phyloP scores from a whole-genome alignment of 2,888 invertebrate species.

The Ormia ochracea region DNA sequence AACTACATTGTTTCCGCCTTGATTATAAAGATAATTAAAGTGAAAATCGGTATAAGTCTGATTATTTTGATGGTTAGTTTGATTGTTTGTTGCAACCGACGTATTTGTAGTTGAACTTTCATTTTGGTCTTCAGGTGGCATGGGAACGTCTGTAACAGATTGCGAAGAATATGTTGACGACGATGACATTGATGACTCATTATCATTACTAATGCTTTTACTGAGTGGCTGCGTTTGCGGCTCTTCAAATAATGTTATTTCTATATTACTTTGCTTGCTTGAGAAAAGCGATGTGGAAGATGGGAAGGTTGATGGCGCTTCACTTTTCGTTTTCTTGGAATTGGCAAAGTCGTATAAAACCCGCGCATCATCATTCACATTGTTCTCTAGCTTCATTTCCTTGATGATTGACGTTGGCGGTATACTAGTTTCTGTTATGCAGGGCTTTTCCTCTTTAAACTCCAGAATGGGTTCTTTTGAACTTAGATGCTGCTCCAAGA shows the following conservation, averaged over 20 bases:
- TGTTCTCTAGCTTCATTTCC: conserved; percentile 57
- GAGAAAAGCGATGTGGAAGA: conserved; percentile 72
- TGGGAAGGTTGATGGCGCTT: conserved; percentile 64
- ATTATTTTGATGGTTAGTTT: conserved; percentile 53
- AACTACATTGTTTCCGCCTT: conserved; percentile 38
- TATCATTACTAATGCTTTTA: conserved; percentile 68
- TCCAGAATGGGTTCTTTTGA: conserved; percentile 54
- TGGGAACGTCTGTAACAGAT: conserved; percentile 64
- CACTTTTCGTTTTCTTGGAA: conserved; percentile 66
- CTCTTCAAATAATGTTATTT: conserved; percentile 59
- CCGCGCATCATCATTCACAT: conserved; percentile 71
- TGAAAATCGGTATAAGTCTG: conserved; percentile 68
- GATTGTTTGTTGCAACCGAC: conserved; percentile 14
- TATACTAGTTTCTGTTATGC: conserved; percentile 43
- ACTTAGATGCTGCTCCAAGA: conserved; percentile 71
- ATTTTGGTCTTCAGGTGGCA: conserved; percentile 41
- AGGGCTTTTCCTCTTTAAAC: conserved; percentile 58
- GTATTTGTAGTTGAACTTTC: conserved; percentile 30
- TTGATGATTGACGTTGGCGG: conserved; percentile 32
- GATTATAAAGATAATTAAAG: conserved; percentile 69
- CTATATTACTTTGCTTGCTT: conserved; percentile 31
- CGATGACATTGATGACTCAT: conserved; percentile 67
- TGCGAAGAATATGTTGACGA: conserved; percentile 67
- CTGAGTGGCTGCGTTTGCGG: not conserved
- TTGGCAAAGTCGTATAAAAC: conserved; percentile 73